These are phyloP conservation scores for Trididemnum nubilum DNA, from an alignment of 23 tunicate genomes.

Conservation along the genomic window DNA sequence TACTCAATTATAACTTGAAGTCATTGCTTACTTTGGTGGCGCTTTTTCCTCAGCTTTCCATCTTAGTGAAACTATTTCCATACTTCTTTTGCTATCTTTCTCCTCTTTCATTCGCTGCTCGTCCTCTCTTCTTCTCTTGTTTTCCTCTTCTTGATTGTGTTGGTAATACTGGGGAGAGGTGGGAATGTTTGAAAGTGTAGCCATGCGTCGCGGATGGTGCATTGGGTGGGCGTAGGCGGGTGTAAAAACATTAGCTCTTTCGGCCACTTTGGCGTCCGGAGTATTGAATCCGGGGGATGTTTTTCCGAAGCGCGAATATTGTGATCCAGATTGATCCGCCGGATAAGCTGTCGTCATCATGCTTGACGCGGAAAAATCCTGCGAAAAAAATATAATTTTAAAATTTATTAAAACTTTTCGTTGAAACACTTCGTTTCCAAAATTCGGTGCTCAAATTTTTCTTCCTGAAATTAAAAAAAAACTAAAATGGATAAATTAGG, in stretches of 20 bases:
- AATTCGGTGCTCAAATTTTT: no score
- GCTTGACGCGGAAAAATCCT: background rate
- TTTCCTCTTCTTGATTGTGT: conserved; percentile 1
- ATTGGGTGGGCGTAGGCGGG: conserved; percentile 68
- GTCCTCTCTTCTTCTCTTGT: background rate
- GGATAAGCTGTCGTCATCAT: conserved; percentile 14
- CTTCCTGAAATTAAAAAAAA: no score
- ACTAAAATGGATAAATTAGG: no score
- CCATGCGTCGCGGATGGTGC: conserved; percentile 57
- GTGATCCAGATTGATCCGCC: background rate
- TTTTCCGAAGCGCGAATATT: conserved; percentile 5
- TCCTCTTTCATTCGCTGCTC: background rate
- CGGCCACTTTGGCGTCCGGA: conserved; percentile 14
- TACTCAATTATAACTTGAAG: no score
- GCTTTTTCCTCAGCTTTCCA: no score
- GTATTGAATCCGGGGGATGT: conserved; percentile 28
- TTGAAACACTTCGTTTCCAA: no score
- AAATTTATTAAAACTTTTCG: no score
- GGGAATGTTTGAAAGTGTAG: no score
- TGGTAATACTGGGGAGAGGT: background rate
- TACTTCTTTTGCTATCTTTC: background rate
- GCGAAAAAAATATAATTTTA: background rate
- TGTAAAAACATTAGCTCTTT: conserved; percentile 44
- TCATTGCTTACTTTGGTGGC: no score
- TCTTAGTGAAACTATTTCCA: no score